Base-by-base conservation (phyloP, 2,888 invertebrate genomes). In the Mellilla xanthometata region DNA sequence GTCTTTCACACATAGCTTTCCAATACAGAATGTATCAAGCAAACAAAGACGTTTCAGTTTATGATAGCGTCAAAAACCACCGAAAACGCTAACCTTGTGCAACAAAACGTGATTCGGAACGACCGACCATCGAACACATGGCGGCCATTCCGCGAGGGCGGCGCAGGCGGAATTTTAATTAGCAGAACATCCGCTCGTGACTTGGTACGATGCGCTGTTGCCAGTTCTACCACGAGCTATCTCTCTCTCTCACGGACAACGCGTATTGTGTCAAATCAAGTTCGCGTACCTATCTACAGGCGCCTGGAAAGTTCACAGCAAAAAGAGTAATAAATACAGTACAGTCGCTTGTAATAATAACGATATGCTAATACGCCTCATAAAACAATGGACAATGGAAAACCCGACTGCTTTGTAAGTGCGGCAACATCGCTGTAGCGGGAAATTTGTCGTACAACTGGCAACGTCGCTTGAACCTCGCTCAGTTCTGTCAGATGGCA, bases 111-210 rank as follows among this genome's bases (percentile, higher is more conserved):
- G 82, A 81, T 74, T 81, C 81, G 84, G 81, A 82, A 82, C 86
- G 85, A 80, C 81, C 81, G 79, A 83, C 75, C 73, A 80, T 76
- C 72, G 76, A 85, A 86, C 88, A 88, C 88, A 88, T 88, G 88
- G 88, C 88, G 81, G 81, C 87, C 86, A 88, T 87, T 87, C 87
- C 86, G 88, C 86, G 88, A 88, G 88, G 88, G 88, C 84, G 88
- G 86, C 85, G 79, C 87, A 86, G 88, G 87, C 89, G 87, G 89
- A 89, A 89, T 89, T 88, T 89, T 89, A 89, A 89, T 89, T 89
- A 89, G 86, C 86, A 87, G 89, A 88, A 89, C 87, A 89, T 89
- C 89, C 89, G 89, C 86, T 88, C 87, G 80, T 83, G 81, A 82
- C 81, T 83, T 68, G 74, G 69, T 72, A 66, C 68, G 72, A 77